Base-by-base conservation (phyloP, 2,113 vertebrate species). In the Poeciliopsis turrubarensis region DNA sequence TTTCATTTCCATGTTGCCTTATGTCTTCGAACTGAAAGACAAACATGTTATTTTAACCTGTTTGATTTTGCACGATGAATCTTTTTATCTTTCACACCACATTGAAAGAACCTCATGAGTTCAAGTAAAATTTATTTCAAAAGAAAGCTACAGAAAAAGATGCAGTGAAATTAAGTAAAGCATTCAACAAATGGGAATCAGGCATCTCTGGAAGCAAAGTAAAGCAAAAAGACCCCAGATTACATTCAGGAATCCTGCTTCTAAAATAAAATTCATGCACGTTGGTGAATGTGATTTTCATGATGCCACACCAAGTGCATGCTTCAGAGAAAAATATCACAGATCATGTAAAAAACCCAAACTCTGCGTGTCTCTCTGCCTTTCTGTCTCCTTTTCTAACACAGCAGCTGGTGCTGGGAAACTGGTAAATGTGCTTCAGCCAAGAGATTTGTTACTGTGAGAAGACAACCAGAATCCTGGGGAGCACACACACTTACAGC, bases 361-460 rank as follows among this genome's bases (percentile, higher is more conserved):
- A 79, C 64, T 70, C 6, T 64, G 60, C 13, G 41, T 78, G 19
- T 60, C 60, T 67, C 34, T 76, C 47, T 78, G 65, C 27, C 68
- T 73, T 37, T 80, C 65, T 78, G 80, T 62, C 57, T 75, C 69
- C 72, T 34, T 84, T 79, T 89, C 65, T 78, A 57, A 85, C 79
- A 86, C 80, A 79, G 70, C 89, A 91, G 90, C 88, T 85, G 87
- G 87, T 78, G 77, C 77, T 37, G 62, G 68, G 62, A 75, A 86
- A 61, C 73, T 77, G 78, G 78, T 73, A 78, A 85, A 70, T 79
- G 87, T 87, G 75, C 54, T 47, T 31, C 73, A 85, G 82, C 78
- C 79, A 79, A 82, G 39, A 60, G 86, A 73, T 69, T 86, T 87
- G 87, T 78, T 71, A 78, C 71, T 86, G 87, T 63, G 75, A 86